Conservation (phyloP, 2,113 vertebrate genomes). For the Lophochroa leadbeateri region DNA sequence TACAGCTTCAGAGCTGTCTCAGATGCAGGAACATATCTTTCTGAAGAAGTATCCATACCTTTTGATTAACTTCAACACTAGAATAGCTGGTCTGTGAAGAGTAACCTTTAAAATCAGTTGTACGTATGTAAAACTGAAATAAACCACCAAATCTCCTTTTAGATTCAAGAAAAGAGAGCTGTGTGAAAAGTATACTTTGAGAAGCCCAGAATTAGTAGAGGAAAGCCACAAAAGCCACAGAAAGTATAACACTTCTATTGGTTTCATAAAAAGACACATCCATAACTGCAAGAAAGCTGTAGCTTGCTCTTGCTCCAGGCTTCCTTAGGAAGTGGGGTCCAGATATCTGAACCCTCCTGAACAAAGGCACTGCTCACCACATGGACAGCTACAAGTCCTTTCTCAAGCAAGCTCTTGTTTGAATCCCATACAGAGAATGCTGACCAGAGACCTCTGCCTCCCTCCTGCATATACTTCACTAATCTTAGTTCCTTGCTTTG, state of each 20-base stretch:
- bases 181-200: not conserved
- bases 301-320: not conserved
- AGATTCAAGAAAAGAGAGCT: not conserved
- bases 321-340: not conserved
- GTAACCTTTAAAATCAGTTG: not conserved
- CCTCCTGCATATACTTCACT: not conserved
- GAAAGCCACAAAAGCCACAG: not conserved
- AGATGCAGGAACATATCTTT: not conserved
- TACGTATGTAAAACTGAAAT: not conserved
- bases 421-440: not conserved
- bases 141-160: not conserved
- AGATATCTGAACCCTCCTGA: not conserved
- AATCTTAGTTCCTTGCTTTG: not conserved
- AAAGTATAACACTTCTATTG: not conserved
- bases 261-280: not conserved
- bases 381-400: not conserved
- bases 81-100: not conserved
- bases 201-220: not conserved
- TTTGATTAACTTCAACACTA: not conserved
- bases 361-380: not conserved
- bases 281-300: not conserved
- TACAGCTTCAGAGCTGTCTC: not conserved
- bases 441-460: not conserved
- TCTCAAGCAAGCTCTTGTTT: not conserved
- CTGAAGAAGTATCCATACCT: not conserved